Conservation (phyloP, 2,888 invertebrate genomes). For the Nebria brevicollis region DNA sequence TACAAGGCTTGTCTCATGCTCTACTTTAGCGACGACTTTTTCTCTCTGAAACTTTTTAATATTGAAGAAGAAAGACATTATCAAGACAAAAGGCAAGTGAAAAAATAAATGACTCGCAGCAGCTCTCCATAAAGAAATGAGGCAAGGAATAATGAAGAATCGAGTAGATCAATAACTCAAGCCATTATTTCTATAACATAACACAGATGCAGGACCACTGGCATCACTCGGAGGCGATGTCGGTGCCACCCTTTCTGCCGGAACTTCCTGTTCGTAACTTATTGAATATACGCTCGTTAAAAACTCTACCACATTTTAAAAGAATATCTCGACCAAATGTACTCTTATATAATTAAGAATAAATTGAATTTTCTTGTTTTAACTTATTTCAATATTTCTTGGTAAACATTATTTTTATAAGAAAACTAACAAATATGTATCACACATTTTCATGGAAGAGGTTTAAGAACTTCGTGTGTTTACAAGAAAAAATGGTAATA, state of each 20-base stretch:
- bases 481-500: too few relatives aligned
- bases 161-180: constrained; percentile 41
- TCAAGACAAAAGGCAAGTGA: constrained; percentile 39
- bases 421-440: too few relatives aligned
- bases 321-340: background rate
- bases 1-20: constrained; percentile 27
- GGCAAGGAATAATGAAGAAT: constrained; percentile 36
- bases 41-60: constrained; percentile 38
- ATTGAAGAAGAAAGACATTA: constrained; percentile 45
- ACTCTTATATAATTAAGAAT: too few relatives aligned
- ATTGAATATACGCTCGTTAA: constrained; percentile 37
- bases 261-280: constrained; percentile 24
- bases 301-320: constrained; percentile 8
- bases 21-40: constrained; percentile 24
- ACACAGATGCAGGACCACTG: constrained; percentile 28
- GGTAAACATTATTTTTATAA: too few relatives aligned
- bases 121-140: constrained; percentile 39
- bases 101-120: constrained; percentile 40
- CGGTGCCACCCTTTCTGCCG: background rate
- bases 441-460: too few relatives aligned
- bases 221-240: background rate
- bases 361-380: too few relatives aligned
- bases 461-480: too few relatives aligned
- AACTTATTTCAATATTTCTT: too few relatives aligned
- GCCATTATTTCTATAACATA: constrained; percentile 41